Evolutionary conservation across 2,888 invertebrate genomes (phyloP).

Genomic region (Drosophila tripunctata): DNA sequence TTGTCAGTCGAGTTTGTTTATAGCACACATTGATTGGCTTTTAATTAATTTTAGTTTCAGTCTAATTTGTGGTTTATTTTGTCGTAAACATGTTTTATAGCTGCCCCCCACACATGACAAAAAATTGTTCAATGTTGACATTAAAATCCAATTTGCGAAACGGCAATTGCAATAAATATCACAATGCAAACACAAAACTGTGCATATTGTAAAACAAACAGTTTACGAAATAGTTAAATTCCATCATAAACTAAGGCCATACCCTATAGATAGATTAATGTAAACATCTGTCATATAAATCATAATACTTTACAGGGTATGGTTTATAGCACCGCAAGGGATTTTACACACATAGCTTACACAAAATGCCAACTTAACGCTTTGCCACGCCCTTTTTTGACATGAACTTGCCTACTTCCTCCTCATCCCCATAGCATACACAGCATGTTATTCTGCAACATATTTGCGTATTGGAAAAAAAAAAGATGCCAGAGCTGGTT

Average conservation of each 20-base stretch:
- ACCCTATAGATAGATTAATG: neutral
- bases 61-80: constrained; percentile 13
- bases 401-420: neutral
- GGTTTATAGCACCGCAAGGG: neutral
- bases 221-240: neutral
- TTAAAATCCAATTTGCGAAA: constrained; percentile 58
- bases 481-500: neutral
- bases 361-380: constrained; percentile 11
- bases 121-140: constrained; percentile 43
- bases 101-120: neutral
- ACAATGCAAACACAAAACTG: constrained; percentile 19
- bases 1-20: neutral
- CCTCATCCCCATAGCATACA: constrained; percentile 6
- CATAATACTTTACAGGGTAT: neutral
- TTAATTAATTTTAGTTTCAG: constrained; percentile 28
- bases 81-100: neutral
- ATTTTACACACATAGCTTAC: constrained; percentile 4
- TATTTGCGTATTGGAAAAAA: neutral
- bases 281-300: neutral
- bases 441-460: neutral
- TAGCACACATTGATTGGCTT: neutral
- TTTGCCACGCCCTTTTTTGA: constrained; percentile 17
- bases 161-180: constrained; percentile 40
- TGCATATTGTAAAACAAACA: neutral
- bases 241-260: neutral